phyloP scores from a whole-genome alignment of 2,113 vertebrate genomes.

The Heteronetta atricapilla region DNA sequence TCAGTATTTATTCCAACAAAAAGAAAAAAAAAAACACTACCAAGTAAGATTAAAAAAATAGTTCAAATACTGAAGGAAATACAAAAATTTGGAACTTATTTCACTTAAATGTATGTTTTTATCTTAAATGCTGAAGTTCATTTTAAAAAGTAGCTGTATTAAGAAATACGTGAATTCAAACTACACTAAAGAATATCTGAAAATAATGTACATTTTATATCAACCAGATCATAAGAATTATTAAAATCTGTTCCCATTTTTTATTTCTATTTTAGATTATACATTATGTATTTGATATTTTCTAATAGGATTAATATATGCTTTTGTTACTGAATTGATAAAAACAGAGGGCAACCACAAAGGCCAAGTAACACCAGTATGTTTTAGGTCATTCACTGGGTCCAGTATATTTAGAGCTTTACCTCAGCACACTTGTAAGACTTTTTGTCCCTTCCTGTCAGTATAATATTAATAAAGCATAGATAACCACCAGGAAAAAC shows the following conservation, averaged over 20 bases:
- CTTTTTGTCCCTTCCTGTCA: background rate
- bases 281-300: background rate
- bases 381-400: background rate
- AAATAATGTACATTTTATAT: background rate
- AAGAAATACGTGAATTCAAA: background rate
- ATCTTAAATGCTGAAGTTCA: background rate
- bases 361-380: background rate
- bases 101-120: background rate
- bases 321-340: background rate
- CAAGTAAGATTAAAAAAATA: background rate
- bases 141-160: background rate
- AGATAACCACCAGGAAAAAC: background rate
- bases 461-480: background rate
- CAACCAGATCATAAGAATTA: background rate
- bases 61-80: background rate
- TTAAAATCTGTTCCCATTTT: background rate
- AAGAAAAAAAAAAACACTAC: background rate
- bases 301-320: background rate
- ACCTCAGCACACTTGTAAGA: background rate
- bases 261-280: background rate
- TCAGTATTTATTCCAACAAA: background rate
- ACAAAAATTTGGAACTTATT: background rate
- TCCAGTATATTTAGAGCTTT: background rate
- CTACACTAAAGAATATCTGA: background rate
- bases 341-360: background rate